Evolutionary conservation across 2,797 vertebrate genomes (phyloP).

Genomic region (Halcyon chelicuti): DNA sequence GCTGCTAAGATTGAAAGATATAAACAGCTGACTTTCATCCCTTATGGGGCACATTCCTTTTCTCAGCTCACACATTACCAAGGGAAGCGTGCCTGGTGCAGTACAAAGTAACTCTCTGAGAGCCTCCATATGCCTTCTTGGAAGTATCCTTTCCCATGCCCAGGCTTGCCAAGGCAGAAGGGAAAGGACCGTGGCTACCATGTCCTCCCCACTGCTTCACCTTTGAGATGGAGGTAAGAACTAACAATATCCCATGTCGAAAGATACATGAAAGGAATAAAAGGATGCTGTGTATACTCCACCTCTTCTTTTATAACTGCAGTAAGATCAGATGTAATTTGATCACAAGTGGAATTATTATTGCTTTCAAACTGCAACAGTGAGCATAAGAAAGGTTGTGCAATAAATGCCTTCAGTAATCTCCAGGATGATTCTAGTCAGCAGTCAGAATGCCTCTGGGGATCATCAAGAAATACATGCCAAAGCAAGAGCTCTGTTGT

Average conservation of each 20-base stretch:
- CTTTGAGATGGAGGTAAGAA: neutral
- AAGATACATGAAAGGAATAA: neutral
- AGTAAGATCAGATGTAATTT: neutral
- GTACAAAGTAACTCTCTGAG: neutral
- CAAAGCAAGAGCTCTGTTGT: neutral
- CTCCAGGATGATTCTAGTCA: neutral
- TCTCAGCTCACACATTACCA: neutral
- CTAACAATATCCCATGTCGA: neutral
- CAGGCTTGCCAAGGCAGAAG: neutral
- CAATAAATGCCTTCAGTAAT: neutral
- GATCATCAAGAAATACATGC: neutral
- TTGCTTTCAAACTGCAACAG: neutral
- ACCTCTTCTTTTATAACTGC: neutral
- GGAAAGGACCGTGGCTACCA: neutral
- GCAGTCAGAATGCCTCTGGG: neutral
- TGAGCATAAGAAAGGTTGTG: neutral
- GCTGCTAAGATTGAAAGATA: neutral
- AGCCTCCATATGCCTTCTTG: neutral
- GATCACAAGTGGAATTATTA: neutral
- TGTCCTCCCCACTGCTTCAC: neutral
- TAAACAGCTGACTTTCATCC: neutral
- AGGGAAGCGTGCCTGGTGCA: neutral
- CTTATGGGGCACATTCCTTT: neutral
- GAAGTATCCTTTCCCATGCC: neutral
- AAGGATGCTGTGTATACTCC: fast-evolving